A percentile compares a stretch with the other conserved stretches of the same genome.
Conservation (phyloP, 1,140 invertebrate species). For the Zaprionus camerounensis region DNA sequence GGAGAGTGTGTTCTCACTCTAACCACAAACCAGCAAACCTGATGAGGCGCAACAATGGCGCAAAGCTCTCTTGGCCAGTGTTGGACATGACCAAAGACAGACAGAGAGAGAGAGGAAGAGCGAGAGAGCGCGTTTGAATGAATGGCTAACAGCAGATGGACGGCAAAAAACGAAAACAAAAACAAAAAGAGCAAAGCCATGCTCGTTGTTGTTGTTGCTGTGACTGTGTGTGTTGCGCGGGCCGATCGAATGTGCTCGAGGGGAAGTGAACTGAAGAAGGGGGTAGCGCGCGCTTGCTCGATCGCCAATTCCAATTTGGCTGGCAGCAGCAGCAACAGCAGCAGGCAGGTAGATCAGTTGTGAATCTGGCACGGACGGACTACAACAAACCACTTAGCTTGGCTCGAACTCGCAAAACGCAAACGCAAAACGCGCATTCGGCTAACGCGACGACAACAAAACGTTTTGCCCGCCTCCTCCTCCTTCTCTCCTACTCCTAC, state of each 20-base stretch:
- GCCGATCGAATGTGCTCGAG: conserved; percentile 10
- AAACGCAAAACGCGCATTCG: conserved; percentile 22
- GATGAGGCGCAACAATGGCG: conserved; percentile 9
- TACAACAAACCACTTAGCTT: conserved; percentile 77
- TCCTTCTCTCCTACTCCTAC: not conserved
- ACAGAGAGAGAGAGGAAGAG: conserved; percentile 7
- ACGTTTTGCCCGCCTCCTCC: conserved; percentile 60
- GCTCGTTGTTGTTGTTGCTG: conserved; percentile 36
- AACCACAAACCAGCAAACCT: conserved; percentile 13
- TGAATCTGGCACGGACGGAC: conserved; percentile 76
- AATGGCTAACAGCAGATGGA: conserved; percentile 69
- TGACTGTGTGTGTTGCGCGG: conserved; percentile 40
- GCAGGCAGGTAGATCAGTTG: conserved; percentile 80
- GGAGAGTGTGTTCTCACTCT: not conserved
- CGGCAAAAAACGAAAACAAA: conserved; percentile 42
- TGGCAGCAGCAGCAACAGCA: conserved; percentile 57
- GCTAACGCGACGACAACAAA: conserved; percentile 48
- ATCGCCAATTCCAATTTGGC: conserved; percentile 66
- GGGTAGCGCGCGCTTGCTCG: conserved; percentile 21
- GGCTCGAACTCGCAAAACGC: conserved; percentile 45
- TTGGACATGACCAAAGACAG: conserved; percentile 27
- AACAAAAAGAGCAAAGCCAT: conserved; percentile 23
- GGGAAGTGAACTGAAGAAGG: not conserved
- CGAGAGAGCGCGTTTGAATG: conserved; percentile 50
- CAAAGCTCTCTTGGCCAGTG: conserved; percentile 27